Base-by-base conservation (phyloP, 2,113 vertebrate genomes). In the Syngnathus scovelli region DNA sequence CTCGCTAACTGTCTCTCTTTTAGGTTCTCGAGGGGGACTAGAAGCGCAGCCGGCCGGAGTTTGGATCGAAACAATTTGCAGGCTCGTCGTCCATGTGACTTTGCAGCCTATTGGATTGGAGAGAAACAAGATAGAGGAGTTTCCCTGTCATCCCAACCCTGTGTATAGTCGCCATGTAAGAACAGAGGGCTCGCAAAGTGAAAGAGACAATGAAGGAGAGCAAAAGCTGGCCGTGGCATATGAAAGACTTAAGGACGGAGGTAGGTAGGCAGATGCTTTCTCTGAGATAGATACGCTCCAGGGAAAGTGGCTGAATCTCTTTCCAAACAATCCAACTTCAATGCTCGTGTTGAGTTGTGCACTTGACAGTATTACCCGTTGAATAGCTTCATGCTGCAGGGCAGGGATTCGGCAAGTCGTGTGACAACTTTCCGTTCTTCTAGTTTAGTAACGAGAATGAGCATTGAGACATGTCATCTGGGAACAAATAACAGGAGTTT, bases 181-280 rank as follows among this genome's bases (percentile, higher is more conserved):
- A 7, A 58, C 44, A 6, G 58, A 74, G 38, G 59, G 66, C 6
- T 19, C 38, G 2, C 49, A 41, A 2, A 21, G 36, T 13, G 54
- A 80, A 48, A 37, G 74, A 37, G 76, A 91, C 18, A 2, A 64
- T 13, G 89, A 91, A 61, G 87, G 83, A 66, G 91, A 95, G 61
- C 89, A 94, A 71, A 91, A 93, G 66, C 77, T 95, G 70, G 89
- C 91, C 33, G 5, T 91, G 70, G 92, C 95, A 88, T 86, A 93
- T 18, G 91, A 94, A 78, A 92, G 84, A 61, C 88, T n/a, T 95
- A 36, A 87, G 89, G 69, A 74, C 80, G 3, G 93, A 95, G 92
- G 94, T 96, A 83, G 83, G 18, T 36, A 6, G 58, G 12, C 41
- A 12, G 9, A 11, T 48, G 6, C 4, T 48, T 48, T 15, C 15